phyloP scores from a whole-genome alignment of 2,797 vertebrate species.

The Gadopsis marmoratus region DNA sequence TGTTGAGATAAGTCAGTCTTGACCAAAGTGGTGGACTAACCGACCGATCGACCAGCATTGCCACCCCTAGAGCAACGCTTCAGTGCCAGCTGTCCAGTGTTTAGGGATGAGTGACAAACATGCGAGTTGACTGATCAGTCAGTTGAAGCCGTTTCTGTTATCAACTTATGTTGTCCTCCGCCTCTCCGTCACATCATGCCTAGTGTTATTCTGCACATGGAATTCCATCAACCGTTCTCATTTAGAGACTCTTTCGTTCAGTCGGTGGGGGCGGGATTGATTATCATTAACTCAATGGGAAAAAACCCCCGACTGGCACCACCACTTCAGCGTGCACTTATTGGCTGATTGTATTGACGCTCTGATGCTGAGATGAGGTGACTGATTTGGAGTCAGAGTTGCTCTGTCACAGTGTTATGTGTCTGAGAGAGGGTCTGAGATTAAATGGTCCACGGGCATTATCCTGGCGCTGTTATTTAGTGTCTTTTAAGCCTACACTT shows the following conservation, averaged over 20 bases:
- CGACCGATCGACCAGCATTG: fast-evolving
- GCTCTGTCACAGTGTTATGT: slow-evolving; percentile 19
- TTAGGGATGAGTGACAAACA: not conserved
- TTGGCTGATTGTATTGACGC: slow-evolving; percentile 44
- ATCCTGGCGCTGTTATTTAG: not conserved
- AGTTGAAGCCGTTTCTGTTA: not conserved
- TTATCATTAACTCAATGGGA: slow-evolving; percentile 43
- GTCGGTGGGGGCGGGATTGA: slow-evolving; percentile 45
- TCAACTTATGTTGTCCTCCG: slow-evolving; percentile 1
- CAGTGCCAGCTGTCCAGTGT: not conserved
- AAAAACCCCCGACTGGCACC: slow-evolving; percentile 12
- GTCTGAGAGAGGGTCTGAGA: slow-evolving; percentile 14
- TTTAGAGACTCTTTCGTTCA: slow-evolving; percentile 25
- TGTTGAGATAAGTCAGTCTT: not conserved
- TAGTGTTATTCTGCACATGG: slow-evolving; percentile 31
- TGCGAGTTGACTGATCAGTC: not conserved
- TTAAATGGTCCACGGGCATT: slow-evolving; percentile 25
- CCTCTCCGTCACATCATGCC: not conserved
- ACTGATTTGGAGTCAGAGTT: slow-evolving; percentile 47
- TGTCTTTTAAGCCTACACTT: slow-evolving; percentile 9
- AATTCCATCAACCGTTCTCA: slow-evolving; percentile 32
- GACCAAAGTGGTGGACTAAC: not conserved
- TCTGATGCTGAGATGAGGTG: slow-evolving; percentile 31
- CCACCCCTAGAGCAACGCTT: not conserved
- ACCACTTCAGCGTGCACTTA: slow-evolving; percentile 46